phyloP scores from a whole-genome alignment of 2,797 vertebrate species.

The Phaenicophaeus curvirostris region DNA sequence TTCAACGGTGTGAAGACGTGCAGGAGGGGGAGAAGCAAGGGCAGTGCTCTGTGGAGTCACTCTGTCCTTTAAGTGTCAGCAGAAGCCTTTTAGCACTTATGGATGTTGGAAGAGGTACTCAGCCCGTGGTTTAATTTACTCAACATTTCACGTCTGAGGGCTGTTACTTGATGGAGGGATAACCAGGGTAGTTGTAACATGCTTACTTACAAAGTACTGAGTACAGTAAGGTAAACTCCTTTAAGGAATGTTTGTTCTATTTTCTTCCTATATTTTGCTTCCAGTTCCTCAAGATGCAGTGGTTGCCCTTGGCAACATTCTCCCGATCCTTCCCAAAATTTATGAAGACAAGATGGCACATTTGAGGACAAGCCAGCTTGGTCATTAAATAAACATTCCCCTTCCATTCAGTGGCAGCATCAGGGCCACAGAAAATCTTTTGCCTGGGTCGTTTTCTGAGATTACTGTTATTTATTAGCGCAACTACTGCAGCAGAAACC shows the following conservation, averaged over 20 bases:
- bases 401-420: neutral
- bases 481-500: neutral
- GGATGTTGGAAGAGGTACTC: neutral
- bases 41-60: neutral
- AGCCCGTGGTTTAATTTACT: neutral
- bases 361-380: neutral
- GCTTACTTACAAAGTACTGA: neutral
- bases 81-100: neutral
- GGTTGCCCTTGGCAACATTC: slow-evolving; percentile 44
- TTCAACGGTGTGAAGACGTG: neutral
- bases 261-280: neutral
- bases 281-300: neutral
- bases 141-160: neutral
- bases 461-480: neutral
- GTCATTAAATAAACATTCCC: neutral
- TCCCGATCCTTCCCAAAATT: neutral
- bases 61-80: neutral
- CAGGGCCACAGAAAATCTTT: neutral
- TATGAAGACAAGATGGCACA: slow-evolving; percentile 6
- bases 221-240: neutral
- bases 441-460: neutral
- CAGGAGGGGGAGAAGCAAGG: neutral
- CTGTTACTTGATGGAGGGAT: neutral
- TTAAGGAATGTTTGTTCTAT: slow-evolving; percentile 7
- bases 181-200: neutral